These are phyloP conservation scores for Syrphus vitripennis DNA, from an alignment of 2,888 invertebrate species.

Conservation along the genomic window DNA sequence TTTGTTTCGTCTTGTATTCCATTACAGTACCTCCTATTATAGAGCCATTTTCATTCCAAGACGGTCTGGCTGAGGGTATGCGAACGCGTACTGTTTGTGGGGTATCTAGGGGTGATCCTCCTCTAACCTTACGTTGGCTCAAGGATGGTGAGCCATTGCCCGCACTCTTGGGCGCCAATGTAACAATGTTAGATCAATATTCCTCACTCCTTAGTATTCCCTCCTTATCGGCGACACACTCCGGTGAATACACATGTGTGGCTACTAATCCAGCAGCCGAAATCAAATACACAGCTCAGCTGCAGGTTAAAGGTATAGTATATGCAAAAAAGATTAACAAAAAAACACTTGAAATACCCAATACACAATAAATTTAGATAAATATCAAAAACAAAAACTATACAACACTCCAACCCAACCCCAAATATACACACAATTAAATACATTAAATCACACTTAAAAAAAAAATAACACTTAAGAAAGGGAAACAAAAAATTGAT, in stretches of 20 bases:
- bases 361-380: neutral
- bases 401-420: neutral
- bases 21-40: slow-evolving; percentile 91
- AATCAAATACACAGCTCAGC: slow-evolving; percentile 90
- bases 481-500: slow-evolving; percentile 26
- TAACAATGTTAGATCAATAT: slow-evolving; percentile 88
- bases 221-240: slow-evolving; percentile 88
- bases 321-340: slow-evolving; percentile 63
- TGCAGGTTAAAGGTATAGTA: slow-evolving; percentile 91
- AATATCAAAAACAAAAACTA: slow-evolving; percentile 44
- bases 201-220: slow-evolving; percentile 90
- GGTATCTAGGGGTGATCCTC: slow-evolving; percentile 90
- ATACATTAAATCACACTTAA: slow-evolving; percentile 43
- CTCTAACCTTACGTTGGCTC: slow-evolving; percentile 90
- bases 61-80: slow-evolving; percentile 91
- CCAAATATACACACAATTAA: slow-evolving; percentile 40
- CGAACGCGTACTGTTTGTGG: slow-evolving; percentile 91
- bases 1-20: slow-evolving; percentile 73
- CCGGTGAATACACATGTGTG: slow-evolving; percentile 90
- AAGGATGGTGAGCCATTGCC: slow-evolving; percentile 89
- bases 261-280: slow-evolving; percentile 90
- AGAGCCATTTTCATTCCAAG: slow-evolving; percentile 92
- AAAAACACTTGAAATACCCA: slow-evolving; percentile 71
- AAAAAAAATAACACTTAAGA: slow-evolving; percentile 9
- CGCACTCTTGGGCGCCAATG: slow-evolving; percentile 86